phyloP scores from a whole-genome alignment of 1,140 invertebrate genomes.

The Calliopsis andreniformis region DNA sequence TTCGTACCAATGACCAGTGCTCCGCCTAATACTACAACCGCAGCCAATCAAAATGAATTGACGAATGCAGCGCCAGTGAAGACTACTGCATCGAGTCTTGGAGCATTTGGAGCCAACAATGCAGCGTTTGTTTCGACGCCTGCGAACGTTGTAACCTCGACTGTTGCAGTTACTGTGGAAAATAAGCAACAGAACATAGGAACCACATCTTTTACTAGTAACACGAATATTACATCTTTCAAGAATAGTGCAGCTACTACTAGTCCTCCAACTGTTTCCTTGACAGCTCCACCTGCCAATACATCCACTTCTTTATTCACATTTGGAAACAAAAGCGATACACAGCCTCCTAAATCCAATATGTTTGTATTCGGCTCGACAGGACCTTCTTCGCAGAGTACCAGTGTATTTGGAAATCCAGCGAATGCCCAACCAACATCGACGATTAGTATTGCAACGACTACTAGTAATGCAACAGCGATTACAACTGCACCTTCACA shows the following conservation, averaged over 20 bases:
- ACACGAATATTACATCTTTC: neutral
- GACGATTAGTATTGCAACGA: neutral
- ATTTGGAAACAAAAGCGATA: slow-evolving; percentile 25
- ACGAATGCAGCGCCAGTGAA: neutral
- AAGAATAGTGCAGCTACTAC: neutral
- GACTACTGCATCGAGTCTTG: neutral
- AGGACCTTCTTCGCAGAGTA: neutral
- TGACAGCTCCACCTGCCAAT: neutral
- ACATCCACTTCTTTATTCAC: neutral
- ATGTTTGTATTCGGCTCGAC: slow-evolving; percentile 6
- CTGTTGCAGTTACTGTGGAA: neutral
- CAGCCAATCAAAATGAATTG: neutral
- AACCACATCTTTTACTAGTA: neutral
- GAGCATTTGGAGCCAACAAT: neutral
- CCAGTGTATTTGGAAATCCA: slow-evolving; percentile 28
- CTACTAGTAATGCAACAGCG: neutral
- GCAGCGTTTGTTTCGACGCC: neutral
- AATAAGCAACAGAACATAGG: neutral
- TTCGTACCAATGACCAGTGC: neutral
- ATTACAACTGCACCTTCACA: neutral
- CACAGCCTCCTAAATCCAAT: slow-evolving; percentile 16
- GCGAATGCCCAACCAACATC: neutral
- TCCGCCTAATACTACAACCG: neutral
- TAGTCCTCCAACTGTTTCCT: neutral
- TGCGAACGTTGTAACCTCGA: neutral